Evolutionary conservation across 2,113 vertebrate genomes (phyloP).

Genomic region (Phocoena sinus): DNA sequence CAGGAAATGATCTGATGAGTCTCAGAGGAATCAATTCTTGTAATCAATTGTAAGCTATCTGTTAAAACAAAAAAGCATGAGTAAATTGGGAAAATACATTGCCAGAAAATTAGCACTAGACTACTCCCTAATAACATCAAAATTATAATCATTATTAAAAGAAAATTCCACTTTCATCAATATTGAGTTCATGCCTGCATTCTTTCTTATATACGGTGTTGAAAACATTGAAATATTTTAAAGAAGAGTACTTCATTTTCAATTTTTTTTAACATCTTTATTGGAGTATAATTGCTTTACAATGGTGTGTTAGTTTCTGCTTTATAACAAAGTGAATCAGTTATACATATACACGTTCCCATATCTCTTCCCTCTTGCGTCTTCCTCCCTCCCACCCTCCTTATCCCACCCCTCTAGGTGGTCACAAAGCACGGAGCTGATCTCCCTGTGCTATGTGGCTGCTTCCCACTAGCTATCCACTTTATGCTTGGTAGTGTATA

Average conservation of each 20-base stretch:
- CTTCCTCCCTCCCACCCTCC: too few relatives aligned
- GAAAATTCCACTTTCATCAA: not conserved
- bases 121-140: not conserved
- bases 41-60: constrained; percentile 31
- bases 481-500: too few relatives aligned
- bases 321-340: too few relatives aligned
- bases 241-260: not conserved
- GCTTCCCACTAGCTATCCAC: too few relatives aligned
- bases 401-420: too few relatives aligned
- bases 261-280: not conserved
- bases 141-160: not conserved
- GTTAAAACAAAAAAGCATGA: constrained; percentile 16
- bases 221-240: not conserved
- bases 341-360: too few relatives aligned
- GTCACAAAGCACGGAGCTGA: too few relatives aligned
- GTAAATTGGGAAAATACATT: not conserved
- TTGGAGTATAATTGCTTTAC: too few relatives aligned
- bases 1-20: not conserved
- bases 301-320: too few relatives aligned
- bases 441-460: too few relatives aligned
- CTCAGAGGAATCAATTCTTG: constrained; percentile 27
- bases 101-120: not conserved
- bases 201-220: not conserved
- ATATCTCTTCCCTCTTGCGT: too few relatives aligned
- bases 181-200: not conserved